Percentiles rank a stretch among this genome's conserved stretches.
phyloP scores from a whole-genome alignment of 1,140 invertebrate genomes.

The Drosophila teissieri region DNA sequence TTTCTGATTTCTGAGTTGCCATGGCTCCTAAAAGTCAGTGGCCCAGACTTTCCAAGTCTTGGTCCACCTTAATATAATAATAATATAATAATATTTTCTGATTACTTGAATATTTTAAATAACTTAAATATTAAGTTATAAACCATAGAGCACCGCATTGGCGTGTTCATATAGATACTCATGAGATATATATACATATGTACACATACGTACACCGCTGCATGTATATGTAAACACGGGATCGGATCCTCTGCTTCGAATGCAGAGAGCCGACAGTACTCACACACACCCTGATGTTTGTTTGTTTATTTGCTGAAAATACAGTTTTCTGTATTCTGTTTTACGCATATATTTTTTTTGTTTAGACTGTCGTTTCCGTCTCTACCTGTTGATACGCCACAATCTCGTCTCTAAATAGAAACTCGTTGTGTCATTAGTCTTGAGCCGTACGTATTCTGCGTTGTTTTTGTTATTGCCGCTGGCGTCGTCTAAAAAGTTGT shows the following conservation, averaged over 20 bases:
- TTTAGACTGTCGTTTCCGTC: slow-evolving; percentile 48
- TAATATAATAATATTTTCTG: too few relatives aligned
- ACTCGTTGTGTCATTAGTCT: slow-evolving; percentile 79
- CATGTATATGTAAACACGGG: not conserved
- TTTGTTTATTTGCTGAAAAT: slow-evolving; percentile 68
- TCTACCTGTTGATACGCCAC: slow-evolving; percentile 79
- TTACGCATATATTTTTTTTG: slow-evolving; percentile 51
- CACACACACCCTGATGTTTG: slow-evolving; percentile 41
- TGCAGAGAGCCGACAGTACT: slow-evolving; percentile 15
- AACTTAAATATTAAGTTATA: not conserved
- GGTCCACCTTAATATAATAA: too few relatives aligned
- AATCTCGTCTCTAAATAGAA: slow-evolving; percentile 78
- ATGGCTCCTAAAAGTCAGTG: too few relatives aligned
- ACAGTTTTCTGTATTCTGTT: slow-evolving; percentile 63
- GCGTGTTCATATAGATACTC: not conserved
- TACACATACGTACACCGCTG: not conserved
- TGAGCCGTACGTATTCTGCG: slow-evolving; percentile 34
- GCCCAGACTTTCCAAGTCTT: too few relatives aligned
- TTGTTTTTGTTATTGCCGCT: slow-evolving; percentile 32
- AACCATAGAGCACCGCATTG: not conserved
- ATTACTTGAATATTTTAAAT: not conserved
- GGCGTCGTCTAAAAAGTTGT: slow-evolving; percentile 30
- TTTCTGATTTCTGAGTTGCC: too few relatives aligned
- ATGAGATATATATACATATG: not conserved
- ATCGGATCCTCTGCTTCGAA: slow-evolving; percentile 22